Evolutionary conservation across 2,888 invertebrate genomes (phyloP).

Genomic region (Campoplex capitator): DNA sequence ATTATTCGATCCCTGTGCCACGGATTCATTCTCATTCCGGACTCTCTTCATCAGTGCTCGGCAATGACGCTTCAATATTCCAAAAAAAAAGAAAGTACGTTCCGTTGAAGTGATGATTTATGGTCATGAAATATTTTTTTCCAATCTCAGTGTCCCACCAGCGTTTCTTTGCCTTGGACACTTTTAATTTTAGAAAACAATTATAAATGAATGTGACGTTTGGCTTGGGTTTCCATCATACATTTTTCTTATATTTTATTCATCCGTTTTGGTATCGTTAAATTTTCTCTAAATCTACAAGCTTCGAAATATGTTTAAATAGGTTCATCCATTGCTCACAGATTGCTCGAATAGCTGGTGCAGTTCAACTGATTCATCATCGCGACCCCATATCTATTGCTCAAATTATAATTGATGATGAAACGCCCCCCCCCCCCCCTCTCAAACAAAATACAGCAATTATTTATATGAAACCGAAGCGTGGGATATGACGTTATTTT

Average conservation of each 20-base stretch:
- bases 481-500: background rate
- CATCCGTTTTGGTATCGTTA: background rate
- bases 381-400: slow-evolving; percentile 28
- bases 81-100: background rate
- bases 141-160: background rate
- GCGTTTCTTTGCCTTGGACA: background rate
- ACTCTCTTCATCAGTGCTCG: background rate
- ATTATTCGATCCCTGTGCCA: background rate
- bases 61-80: background rate
- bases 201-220: background rate
- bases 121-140: background rate
- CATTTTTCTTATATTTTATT: background rate
- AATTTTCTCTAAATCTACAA: background rate
- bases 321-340: background rate
- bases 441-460: background rate
- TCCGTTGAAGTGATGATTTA: background rate
- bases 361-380: slow-evolving; percentile 36
- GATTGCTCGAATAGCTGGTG: background rate
- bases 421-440: background rate
- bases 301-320: background rate
- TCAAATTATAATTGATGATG: slow-evolving; percentile 10
- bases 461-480: slow-evolving; percentile 25
- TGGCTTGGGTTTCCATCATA: background rate
- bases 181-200: background rate
- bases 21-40: background rate